Evolutionary conservation across 1,140 invertebrate species (phyloP), one percentile per base, ranked within the genome.

Genomic region (Drosophila seguyi): DNA sequence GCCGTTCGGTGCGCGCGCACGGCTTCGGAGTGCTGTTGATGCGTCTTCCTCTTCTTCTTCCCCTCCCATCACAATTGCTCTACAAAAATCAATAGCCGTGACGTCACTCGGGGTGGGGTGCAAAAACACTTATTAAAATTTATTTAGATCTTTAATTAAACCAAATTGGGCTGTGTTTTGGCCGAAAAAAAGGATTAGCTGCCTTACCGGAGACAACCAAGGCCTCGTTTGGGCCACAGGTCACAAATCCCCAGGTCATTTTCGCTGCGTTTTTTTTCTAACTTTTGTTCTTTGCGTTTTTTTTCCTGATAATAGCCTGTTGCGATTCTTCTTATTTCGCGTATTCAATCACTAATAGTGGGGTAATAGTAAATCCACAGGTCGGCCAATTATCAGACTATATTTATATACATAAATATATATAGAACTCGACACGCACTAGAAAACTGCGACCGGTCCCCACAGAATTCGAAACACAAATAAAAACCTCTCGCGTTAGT

Each of bases 201-300:
- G 38, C 44, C 93, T 95, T 95, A 99, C 98, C 98, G 94, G 98
- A 99, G 75, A 99, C 97, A 29, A 99, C 98, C 57, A 99, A 94
- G 31, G 98, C 98, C 93, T 99, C 98, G 92, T 99, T 99, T 4
- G 98, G 98, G 39, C 98, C 98, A 93, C 98, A 99, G 68, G 97
- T 98, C 69, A 99, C 98, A 93, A 99, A 99, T 90, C 98, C 98
- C 95, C 97, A 97, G 83, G 95, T 95, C 97, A 98, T 98, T 68
- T 62, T 75, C 22, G 38, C 3, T 45, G 7, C 8, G 11, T 36
- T 25, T 25, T 42, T 25, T 2, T 20, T n/a, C 4, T 4, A 31
- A 34, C 18, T 14, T 13, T 16, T 22, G 45, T n/a, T 18, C n/a
- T 6, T 39, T 18, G 10, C 11, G 34, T 29, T 50, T 45, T 14